Base-by-base conservation (phyloP, 2,888 invertebrate species). In the Tridacna gigas region DNA sequence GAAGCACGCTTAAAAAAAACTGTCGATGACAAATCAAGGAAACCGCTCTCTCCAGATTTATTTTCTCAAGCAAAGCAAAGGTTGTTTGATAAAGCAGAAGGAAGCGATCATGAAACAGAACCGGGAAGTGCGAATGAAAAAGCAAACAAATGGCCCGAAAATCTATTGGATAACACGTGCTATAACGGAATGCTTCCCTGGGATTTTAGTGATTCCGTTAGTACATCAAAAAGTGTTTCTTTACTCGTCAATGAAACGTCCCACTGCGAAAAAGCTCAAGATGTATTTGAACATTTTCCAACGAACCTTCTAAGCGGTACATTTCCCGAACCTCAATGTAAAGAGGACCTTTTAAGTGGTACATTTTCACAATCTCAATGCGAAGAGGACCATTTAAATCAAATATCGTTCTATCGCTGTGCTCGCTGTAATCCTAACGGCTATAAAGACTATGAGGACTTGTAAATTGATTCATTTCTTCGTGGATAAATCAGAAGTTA, bases 391-490 rank as follows among this genome's bases (percentile, higher is more conserved):
- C 74, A 74, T 74, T 25, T 25, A 4, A 56, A 74, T 56, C 56
- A 56, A 51, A 51, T 74, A n/a, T n/a, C 51, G 25, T 74, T 51
- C 28, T 51, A 51, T 56, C 51, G 56, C 18, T 74, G 74, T 26
- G 25, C 15, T 20, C n/a, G 5, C 18, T 74, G 74, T 56, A 74
- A 74, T 74, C 56, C 74, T 22, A 56, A 51, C 22, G 26, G 25
- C 13, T 74, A 74, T 74, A 48, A 56, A 51, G 51, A 74, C n/a
- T 74, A 74, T 56, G 56, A 56, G 56, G 47, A 71, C 20, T 71
- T 37, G 71, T 71, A 71, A 45, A 37, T 71, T n/a, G 3, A 63
- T 25, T 25, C 22, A 26, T 26, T 12, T 26, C 25, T 28, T 13
- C 25, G 12, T 26, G 28, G 25, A 66, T 26, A 61, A n/a, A 61